Percentiles rank a stretch among this genome's conserved stretches.
Evolutionary conservation across 2,888 invertebrate genomes (phyloP).

Genomic region (Xestia ashworthii): DNA sequence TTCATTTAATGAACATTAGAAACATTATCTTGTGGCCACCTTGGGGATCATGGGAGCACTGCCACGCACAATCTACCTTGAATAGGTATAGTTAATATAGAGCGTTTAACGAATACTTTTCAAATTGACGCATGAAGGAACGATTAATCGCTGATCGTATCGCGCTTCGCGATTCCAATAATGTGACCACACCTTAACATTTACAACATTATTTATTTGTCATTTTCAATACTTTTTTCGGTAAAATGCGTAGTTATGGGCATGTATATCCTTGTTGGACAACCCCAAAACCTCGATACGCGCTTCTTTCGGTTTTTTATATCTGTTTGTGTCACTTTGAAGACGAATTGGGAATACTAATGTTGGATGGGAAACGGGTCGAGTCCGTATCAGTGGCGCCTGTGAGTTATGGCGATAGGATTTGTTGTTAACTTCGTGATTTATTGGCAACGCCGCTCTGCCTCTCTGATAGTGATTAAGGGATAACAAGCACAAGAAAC

Average conservation of each 20-base stretch:
- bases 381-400: conserved; percentile 44
- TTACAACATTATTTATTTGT: conserved; percentile 58
- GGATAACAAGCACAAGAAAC: neutral
- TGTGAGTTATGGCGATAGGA: conserved; percentile 55
- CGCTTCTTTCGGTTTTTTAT: conserved; percentile 60
- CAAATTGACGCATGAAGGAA: conserved; percentile 3
- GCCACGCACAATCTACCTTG: neutral
- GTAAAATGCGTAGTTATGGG: conserved; percentile 46
- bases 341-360: conserved; percentile 61
- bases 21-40: neutral
- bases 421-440: conserved; percentile 54
- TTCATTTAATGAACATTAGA: neutral
- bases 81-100: neutral
- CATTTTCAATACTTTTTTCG: conserved; percentile 49
- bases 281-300: conserved; percentile 71
- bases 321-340: conserved; percentile 50
- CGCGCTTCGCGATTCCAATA: conserved; percentile 19
- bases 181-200: conserved; percentile 29
- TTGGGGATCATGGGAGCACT: neutral
- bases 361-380: conserved; percentile 41
- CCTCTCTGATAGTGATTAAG: conserved; percentile 36
- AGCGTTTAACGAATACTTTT: neutral
- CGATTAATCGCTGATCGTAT: conserved; percentile 5
- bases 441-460: conserved; percentile 41
- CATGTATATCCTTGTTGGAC: conserved; percentile 65